Base-by-base conservation (phyloP, 2,797 vertebrate species). In the Ptychobarbus kaznakovi region DNA sequence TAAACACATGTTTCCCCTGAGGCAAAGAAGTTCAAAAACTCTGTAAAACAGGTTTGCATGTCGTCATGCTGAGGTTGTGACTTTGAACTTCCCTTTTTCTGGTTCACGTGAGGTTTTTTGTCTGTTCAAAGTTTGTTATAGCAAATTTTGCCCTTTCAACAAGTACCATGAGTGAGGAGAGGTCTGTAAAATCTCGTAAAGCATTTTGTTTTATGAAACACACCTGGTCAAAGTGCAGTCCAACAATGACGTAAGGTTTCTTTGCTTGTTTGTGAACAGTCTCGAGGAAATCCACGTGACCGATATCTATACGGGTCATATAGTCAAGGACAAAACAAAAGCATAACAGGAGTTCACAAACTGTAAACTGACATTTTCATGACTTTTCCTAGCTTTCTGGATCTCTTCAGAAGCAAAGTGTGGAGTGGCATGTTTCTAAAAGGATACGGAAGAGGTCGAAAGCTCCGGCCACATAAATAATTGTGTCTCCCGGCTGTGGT, bases 401-500 rank as follows among this genome's bases (percentile, higher is more conserved):
- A 32, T 35, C 4, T 9, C 40, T 32, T 28, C 2, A 68, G 4
- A n/a, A 13, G 5, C 1, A 6, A 46, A 18, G 15, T 4, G 6
- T 53, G 12, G 11, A 44, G 53, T 18, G 68, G 4, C 16, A 18
- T 28, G 8, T 42, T 69, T 51, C 5, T 70, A 49, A 79, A 75
- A 96, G 96, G 97, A 98, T 99, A 99, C 97, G 98, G 91, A 99
- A 99, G 13, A 99, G 96, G 92, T 99, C 98, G 0, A 99, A 99
- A 2, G 98, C 98, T 22, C 98, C 98, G 0, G 98, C 97, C 87
- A 99, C 98, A 0, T 99, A 99, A 92, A 99, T 98, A 91, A 99
- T 96, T 1, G 96, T 97, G 93, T 99, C 97, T 66, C 96, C 97
- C 0, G 97, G 96, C 93, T 98, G 94, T 0, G 98, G 97, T 63